phyloP scores from a whole-genome alignment of 2,797 vertebrate species.

The Falco cherrug region DNA sequence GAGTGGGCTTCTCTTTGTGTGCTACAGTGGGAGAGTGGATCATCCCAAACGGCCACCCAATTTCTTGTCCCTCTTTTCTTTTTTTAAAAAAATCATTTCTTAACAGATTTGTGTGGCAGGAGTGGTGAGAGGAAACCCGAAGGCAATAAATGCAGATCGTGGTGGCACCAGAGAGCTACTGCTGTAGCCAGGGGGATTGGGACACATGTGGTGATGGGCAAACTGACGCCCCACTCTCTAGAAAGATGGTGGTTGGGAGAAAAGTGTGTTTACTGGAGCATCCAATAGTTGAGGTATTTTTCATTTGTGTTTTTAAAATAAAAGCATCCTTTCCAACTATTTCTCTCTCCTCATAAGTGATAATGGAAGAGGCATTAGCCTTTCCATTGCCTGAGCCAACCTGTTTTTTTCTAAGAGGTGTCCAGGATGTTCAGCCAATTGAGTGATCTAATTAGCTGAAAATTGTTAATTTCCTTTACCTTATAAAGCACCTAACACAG shows the following conservation, averaged over 20 bases:
- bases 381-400: constrained; percentile 56
- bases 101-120: not conserved
- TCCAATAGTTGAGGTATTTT: constrained; percentile 30
- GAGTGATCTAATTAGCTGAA: constrained; percentile 74
- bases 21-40: not conserved
- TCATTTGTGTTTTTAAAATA: constrained; percentile 58
- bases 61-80: not conserved
- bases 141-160: not conserved
- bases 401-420: constrained; percentile 55
- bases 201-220: not conserved
- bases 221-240: not conserved
- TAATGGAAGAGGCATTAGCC: constrained; percentile 70
- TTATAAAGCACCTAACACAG: constrained; percentile 74
- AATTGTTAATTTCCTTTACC: constrained; percentile 76
- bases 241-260: not conserved
- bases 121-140: not conserved
- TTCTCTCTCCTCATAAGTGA: constrained; percentile 61
- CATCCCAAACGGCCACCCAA: not conserved
- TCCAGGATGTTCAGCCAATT: constrained; percentile 75
- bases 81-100: not conserved
- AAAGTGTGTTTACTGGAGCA: not conserved
- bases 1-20: not conserved
- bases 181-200: not conserved
- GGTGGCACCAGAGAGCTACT: not conserved
- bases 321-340: constrained; percentile 64